Evolutionary conservation across 2,888 invertebrate genomes (phyloP).

Genomic region (Urechis unicinctus): DNA sequence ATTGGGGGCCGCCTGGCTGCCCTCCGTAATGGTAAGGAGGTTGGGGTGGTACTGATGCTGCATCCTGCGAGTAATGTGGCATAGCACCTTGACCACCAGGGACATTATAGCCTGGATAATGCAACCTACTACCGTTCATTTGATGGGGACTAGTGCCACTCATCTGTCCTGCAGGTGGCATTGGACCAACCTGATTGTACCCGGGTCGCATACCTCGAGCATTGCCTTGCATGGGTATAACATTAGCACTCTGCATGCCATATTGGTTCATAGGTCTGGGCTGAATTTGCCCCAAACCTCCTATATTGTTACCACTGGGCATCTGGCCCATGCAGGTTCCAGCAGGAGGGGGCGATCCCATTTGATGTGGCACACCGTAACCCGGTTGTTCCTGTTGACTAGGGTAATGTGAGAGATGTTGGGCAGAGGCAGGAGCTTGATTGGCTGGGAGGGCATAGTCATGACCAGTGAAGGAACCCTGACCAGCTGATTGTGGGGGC

Average conservation of each 20-base stretch:
- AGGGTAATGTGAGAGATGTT: neutral
- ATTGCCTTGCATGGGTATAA: constrained; percentile 1
- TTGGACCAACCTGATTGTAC: constrained; percentile 2
- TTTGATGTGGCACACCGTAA: neutral
- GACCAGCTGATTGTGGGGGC: neutral
- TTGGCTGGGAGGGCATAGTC: constrained; percentile 2
- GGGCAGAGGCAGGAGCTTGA: no score
- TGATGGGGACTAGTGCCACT: neutral
- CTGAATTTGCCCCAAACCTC: no score
- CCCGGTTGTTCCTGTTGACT: constrained; percentile 1
- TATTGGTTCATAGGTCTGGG: neutral
- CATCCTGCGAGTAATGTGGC: neutral
- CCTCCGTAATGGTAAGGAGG: constrained; percentile 3
- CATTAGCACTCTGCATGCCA: neutral
- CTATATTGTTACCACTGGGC: neutral
- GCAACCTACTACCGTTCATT: neutral
- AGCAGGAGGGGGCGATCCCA: constrained; percentile 2
- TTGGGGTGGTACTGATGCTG: neutral
- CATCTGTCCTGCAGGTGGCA: neutral
- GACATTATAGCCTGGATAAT: neutral
- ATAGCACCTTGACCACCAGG: neutral
- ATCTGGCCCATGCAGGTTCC: neutral
- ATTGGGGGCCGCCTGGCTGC: constrained; percentile 9
- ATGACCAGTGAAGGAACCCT: neutral
- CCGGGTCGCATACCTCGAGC: neutral